phyloP scores from a whole-genome alignment of 1,140 invertebrate species.

The Nilaparvata lugens region DNA sequence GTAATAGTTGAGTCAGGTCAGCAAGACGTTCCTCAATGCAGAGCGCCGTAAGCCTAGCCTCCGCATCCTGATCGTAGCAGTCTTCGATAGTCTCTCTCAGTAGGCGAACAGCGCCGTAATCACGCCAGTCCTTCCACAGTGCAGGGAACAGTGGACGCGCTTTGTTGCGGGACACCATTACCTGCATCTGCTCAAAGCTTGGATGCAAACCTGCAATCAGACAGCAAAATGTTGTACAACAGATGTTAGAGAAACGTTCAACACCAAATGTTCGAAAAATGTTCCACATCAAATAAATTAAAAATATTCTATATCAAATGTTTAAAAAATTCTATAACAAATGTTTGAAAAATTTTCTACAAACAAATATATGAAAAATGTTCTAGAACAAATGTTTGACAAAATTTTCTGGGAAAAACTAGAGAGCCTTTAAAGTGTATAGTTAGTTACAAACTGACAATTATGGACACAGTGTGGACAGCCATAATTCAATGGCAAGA shows the following conservation, averaged over 20 bases:
- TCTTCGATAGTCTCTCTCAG: constrained; percentile 85
- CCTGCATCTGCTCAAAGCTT: constrained; percentile 67
- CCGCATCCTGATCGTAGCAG: constrained; percentile 91
- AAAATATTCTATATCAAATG: no score
- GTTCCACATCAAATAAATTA: background rate
- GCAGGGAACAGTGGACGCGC: constrained; percentile 63
- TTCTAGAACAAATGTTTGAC: no score
- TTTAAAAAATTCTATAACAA: no score
- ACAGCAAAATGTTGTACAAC: background rate
- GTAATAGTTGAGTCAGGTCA: constrained; percentile 53
- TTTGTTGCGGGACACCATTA: constrained; percentile 74
- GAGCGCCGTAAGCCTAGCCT: constrained; percentile 79
- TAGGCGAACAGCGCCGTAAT: constrained; percentile 55
- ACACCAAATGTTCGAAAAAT: background rate
- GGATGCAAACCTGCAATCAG: constrained; percentile 48
- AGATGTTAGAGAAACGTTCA: background rate
- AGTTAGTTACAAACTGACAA: no score
- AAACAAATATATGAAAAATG: no score
- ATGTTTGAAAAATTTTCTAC: no score
- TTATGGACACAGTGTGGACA: no score
- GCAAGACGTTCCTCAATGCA: constrained; percentile 80
- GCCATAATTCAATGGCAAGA: no score
- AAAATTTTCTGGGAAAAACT: no score
- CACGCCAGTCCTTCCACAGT: constrained; percentile 49
- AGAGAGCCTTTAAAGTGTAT: no score